phyloP scores from a whole-genome alignment of 2,113 vertebrate genomes.

The Chloebia gouldiae region DNA sequence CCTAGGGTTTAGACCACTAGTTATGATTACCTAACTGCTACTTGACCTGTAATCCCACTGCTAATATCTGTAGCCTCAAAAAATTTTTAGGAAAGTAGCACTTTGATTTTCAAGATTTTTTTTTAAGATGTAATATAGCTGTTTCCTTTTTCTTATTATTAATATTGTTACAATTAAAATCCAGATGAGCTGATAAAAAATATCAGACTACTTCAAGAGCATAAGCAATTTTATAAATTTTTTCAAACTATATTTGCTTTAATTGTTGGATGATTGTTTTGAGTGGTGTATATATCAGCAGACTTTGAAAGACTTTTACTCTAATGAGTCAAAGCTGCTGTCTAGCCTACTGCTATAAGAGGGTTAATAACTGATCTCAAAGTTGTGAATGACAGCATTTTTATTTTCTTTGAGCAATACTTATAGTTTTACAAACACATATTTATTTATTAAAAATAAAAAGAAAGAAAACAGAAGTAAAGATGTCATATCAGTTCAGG shows the following conservation, averaged over 20 bases:
- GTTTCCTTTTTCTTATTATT: background rate
- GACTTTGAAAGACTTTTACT: background rate
- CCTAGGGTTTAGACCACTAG: background rate
- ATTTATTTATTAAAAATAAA: background rate
- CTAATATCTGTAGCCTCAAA: background rate
- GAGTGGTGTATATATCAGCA: background rate
- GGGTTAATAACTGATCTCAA: background rate
- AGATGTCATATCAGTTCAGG: background rate
- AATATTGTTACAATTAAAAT: background rate
- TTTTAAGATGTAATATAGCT: background rate
- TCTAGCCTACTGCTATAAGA: background rate
- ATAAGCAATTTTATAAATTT: background rate
- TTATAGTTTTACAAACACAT: background rate
- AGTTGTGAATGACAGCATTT: background rate
- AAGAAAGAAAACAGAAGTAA: background rate
- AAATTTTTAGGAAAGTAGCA: background rate
- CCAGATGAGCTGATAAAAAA: background rate
- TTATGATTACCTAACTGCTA: background rate
- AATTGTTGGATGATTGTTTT: background rate
- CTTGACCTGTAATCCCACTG: background rate
- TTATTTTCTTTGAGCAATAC: background rate
- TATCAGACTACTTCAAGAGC: background rate
- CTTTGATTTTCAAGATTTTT: background rate
- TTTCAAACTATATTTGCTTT: background rate
- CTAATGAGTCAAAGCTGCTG: background rate